Base-by-base conservation (phyloP, 1,140 invertebrate genomes). In the Mactra quadrangularis region DNA sequence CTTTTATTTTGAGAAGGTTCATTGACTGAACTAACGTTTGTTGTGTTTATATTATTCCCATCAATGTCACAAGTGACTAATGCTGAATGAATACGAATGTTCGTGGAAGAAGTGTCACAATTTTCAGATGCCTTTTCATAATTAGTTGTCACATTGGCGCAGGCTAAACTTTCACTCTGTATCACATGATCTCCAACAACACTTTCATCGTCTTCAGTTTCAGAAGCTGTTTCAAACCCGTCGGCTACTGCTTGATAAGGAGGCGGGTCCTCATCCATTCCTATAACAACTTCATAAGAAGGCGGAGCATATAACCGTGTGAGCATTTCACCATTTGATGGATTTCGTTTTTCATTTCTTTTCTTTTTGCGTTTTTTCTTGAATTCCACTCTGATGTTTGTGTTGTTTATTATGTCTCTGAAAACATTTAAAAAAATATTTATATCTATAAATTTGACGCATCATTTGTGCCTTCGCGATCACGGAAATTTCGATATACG, bases 201-300 rank as follows among this genome's bases (percentile, higher is more conserved):
- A 17, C 31, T 55, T 17, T 53, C 38, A 27, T 35, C 35, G 25
- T 82, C 70, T 19, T 82, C 68, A 2, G 31, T 41, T 19, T 66
- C 50, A 35, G 52, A 33, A 19, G 53, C 59, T 3, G 38, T 60
- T 33, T 77, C 57, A 41, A 60, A 62, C 15, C 11, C 17, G 19
- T 62, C 41, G 13, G 45, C 55, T 11, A 82, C 71, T 19, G 55
- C 53, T 25, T 74, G 55, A 35, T 74, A 75, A 19, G 79, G 70
- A 38, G 68, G 79, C 25, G 70, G 70, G 6, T 59, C 68, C 50
- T 74, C 79, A 45, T 68, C 70, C 68, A 82, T 82, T 19, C 68
- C 68, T 15, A 74, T 50, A 13, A 82, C 79, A 55, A 72, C 55
- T 66, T 82, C 79, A 45, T 82, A 82, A 4, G 79, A 74, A 17